These are phyloP conservation scores for Lasius platythorax DNA, from an alignment of 2,888 invertebrate species.

Conservation along the genomic window DNA sequence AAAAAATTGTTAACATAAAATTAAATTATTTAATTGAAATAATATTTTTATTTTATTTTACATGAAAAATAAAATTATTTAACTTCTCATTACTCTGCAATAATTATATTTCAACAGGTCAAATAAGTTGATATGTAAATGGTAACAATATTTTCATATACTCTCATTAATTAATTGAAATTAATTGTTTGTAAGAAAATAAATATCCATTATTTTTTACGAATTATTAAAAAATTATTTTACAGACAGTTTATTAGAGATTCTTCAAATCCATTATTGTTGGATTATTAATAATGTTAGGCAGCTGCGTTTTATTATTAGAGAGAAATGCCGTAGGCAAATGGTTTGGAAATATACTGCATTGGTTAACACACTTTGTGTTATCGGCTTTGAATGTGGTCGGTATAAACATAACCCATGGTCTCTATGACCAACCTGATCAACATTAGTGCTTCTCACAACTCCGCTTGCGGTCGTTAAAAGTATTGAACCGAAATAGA, in stretches of 20 bases:
- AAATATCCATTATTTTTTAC: neutral
- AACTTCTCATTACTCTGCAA: neutral
- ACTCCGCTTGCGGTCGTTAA: conserved; percentile 33
- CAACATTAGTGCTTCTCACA: conserved; percentile 32
- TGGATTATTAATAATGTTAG: neutral
- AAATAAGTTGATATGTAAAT: neutral
- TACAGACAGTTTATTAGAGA: neutral
- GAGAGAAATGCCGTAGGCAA: neutral
- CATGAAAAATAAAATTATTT: neutral
- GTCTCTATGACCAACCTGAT: conserved; percentile 11
- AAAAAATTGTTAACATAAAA: neutral
- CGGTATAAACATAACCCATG: conserved; percentile 27
- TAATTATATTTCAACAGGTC: neutral
- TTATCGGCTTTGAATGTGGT: conserved; percentile 23
- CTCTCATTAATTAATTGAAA: neutral
- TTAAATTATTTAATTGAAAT: neutral
- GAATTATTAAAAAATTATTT: conserved; percentile 2
- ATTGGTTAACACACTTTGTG: conserved; percentile 9
- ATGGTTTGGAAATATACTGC: conserved; percentile 1
- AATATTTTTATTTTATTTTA: neutral
- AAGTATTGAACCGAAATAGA: conserved; percentile 51
- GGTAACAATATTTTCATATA: neutral
- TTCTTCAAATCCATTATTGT: neutral
- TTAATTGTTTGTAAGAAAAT: neutral
- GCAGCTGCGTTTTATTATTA: neutral